Evolutionary conservation across 1,140 invertebrate genomes (phyloP).

Genomic region (Polypedilum pembai): DNA sequence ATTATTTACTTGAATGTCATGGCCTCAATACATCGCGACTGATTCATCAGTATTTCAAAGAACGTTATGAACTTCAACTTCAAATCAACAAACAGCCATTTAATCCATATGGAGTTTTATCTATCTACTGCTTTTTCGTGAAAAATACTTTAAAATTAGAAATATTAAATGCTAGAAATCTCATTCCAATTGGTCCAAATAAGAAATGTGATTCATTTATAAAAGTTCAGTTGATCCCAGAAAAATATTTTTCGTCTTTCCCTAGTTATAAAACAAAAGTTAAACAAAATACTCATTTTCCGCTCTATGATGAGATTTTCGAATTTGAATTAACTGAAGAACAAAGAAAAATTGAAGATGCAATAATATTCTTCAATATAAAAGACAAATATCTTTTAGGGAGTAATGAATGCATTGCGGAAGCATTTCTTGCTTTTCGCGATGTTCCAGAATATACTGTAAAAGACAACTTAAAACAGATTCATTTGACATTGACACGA

Average conservation of each 20-base stretch:
- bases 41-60: conserved; percentile 75
- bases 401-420: conserved; percentile 82
- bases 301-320: conserved; percentile 85
- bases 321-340: conserved; percentile 64
- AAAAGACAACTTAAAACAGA: conserved; percentile 51
- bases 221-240: conserved; percentile 69
- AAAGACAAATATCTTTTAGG: conserved; percentile 89
- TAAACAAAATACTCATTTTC: conserved; percentile 81
- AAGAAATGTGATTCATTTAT: conserved; percentile 71
- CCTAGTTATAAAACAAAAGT: conserved; percentile 73
- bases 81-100: conserved; percentile 46
- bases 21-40: conserved; percentile 78
- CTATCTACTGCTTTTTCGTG: conserved; percentile 59
- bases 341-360: conserved; percentile 59
- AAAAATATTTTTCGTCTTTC: conserved; percentile 65
- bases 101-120: conserved; percentile 54
- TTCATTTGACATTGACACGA: conserved; percentile 66
- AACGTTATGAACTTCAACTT: conserved; percentile 62
- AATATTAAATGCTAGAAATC: conserved; percentile 10
- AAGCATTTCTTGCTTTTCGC: conserved; percentile 70
- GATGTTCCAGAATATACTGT: conserved; percentile 52
- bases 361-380: conserved; percentile 70
- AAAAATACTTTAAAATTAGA: conserved; percentile 48
- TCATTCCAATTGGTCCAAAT: background rate
- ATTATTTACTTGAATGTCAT: conserved; percentile 65